Base-by-base conservation (phyloP, 2,888 invertebrate species). In the Tuta absoluta region DNA sequence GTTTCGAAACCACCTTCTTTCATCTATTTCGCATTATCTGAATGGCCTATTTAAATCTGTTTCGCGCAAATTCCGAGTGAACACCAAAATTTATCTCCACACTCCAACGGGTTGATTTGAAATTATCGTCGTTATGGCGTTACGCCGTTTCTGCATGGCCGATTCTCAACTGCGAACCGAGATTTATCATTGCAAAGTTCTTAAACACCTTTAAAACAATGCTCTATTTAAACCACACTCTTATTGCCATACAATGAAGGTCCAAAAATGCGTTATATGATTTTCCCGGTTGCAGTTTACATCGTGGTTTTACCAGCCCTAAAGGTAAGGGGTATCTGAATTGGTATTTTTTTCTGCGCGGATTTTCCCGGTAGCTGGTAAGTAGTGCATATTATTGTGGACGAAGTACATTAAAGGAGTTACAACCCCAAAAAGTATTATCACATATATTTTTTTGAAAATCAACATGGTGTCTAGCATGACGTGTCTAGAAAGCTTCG, bases 111-210 rank as follows among this genome's bases (percentile, higher is more conserved):
- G 71, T 75, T 82, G 84, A 84, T 84, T 82, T 76, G 77, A 81
- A 85, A 85, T 85, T 84, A 85, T 85, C 82, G 84, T 82, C 80
- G 80, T 82, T 85, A 85, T 79, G 81, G 81, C 82, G 81, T 81
- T 83, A 82, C 84, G 84, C 82, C 78, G 78, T 84, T 83, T 83
- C 84, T 77, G 75, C 84, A 77, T 78, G 80, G 82, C 74, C 80
- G 83, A 75, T 69, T 79, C 77, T 77, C 78, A 74, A 82, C 84
- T 82, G 82, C 78, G 78, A 84, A 83, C 83, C 77, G 75, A 82
- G 79, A 84, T 85, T 84, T 84, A 84, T 84, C 70, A 76, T 71
- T 69, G 68, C 82, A 73, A 78, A 76, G 66, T 72, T 76, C 66
- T 65, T 67, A 58, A 69, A 65, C 19, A 51, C 1, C 37, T 51